phyloP scores from a whole-genome alignment of 2,888 invertebrate species.

The Coelinius sp. region DNA sequence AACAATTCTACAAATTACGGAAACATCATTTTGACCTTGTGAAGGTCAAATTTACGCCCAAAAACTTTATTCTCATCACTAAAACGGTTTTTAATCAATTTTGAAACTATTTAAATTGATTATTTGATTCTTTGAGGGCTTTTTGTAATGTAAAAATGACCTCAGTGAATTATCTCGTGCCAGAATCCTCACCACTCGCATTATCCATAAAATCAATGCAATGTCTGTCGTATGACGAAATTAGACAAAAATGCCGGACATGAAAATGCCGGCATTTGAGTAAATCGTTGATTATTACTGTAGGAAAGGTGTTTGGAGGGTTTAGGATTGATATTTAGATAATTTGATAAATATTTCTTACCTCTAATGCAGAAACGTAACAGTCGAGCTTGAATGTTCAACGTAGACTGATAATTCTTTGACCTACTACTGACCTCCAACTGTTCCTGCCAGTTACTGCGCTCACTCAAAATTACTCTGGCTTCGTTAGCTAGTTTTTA shows the following conservation, averaged over 20 bases:
- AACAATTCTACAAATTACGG: neutral
- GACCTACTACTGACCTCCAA: conserved; percentile 61
- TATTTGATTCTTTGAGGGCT: neutral
- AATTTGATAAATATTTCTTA: conserved; percentile 47
- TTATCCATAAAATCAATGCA: conserved; percentile 2
- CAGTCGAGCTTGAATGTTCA: conserved; percentile 55
- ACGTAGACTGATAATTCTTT: conserved; percentile 59
- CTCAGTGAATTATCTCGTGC: neutral
- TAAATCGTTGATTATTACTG: neutral
- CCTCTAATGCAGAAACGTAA: conserved; percentile 51
- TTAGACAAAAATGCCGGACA: neutral
- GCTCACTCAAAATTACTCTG: too few relatives aligned
- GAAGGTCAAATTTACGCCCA: conserved; percentile 11
- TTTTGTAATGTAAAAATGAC: neutral
- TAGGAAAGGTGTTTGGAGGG: neutral
- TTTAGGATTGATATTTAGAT: neutral
- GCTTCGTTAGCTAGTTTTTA: neutral
- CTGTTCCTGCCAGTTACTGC: too few relatives aligned
- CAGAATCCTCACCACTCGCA: neutral
- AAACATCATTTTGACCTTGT: conserved; percentile 43
- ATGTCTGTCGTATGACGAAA: neutral
- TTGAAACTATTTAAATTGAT: neutral
- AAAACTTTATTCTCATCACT: neutral
- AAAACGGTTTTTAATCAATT: neutral
- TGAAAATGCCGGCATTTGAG: neutral